Evolutionary conservation across 2,888 invertebrate species (phyloP).

Genomic region (Boloria selene): DNA sequence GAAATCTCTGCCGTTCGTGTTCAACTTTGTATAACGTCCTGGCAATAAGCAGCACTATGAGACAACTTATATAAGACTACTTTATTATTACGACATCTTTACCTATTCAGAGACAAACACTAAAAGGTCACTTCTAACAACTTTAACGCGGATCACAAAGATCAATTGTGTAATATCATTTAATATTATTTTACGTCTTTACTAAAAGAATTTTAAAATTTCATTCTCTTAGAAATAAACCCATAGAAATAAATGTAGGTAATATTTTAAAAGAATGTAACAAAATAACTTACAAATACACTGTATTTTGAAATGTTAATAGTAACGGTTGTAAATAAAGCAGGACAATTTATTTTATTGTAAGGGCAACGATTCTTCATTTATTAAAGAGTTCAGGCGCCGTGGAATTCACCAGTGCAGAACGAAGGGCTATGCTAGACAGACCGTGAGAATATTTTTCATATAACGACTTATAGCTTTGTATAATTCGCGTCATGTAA

Average conservation of each 20-base stretch:
- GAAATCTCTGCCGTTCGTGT: constrained; percentile 35
- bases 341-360: constrained; percentile 25
- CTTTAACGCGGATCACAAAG: constrained; percentile 10
- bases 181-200: no score
- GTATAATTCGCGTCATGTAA: no score
- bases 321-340: constrained; percentile 17
- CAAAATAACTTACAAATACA: background rate
- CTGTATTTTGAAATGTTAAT: background rate
- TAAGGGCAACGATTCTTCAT: constrained; percentile 56
- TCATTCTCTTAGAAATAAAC: background rate
- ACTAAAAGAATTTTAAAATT: background rate
- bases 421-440: constrained; percentile 51
- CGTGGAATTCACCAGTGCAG: constrained; percentile 63
- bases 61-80: constrained; percentile 31
- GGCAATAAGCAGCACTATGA: constrained; percentile 28
- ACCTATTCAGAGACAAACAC: constrained; percentile 8
- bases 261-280: no score
- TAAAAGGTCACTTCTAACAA: constrained; percentile 3
- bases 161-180: background rate
- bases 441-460: constrained; percentile 43
- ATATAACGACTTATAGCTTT: constrained; percentile 19
- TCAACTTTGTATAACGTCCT: constrained; percentile 32
- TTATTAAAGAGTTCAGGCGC: constrained; percentile 66
- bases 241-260: background rate
- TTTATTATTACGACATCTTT: constrained; percentile 23